Evolutionary conservation across 2,797 vertebrate species (phyloP), one percentile per base, ranked within the genome.

Genomic region (Lepilemur ruficaudatus): DNA sequence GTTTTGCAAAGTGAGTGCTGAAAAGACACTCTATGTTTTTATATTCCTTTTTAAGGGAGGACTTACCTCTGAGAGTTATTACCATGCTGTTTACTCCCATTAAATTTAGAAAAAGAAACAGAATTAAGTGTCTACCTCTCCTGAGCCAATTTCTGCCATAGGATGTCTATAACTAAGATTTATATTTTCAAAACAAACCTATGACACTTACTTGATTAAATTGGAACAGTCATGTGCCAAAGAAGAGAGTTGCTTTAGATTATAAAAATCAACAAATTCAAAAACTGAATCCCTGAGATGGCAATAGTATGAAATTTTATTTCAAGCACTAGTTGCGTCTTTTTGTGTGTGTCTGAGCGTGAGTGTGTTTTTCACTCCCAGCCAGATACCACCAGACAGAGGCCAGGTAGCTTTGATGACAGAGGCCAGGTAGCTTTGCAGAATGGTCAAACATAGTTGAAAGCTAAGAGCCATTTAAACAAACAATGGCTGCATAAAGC

Each of bases 401-500:
- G 50, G 82, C 9, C 69, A 50, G 43, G 52, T 80, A 82, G 48
- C 67, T 96, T 79, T 93, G 95, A 96, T 87, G 67, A 65, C 18
- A 76, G 52, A 86, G 50, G 82, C 9, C 69, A 50, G 43, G 52
- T 80, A 82, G 48, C 67, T 96, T 79, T 93, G 95, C 95, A 84
- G 67, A 96, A 97, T 73, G 82, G 61, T 38, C 52, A 81, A 84
- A 95, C 48, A 46, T 17, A 76, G 41, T 38, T 65, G 78, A 91
- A 89, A 96, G 93, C 82, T 94, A 89, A 89, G 46, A 86, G 35
- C n/a, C 52, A 41, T 32, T 88, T 91, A 97, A 89, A 95, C 86
- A 35, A 92, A 89, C 55, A 67, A 72, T 11, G 43, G 18, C 61
- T 83, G 28, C 43, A 65, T 72, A 89, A 93, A 76, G 25, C 25